These are phyloP conservation scores for Stegostoma tigrinum DNA, from an alignment of 2,113 vertebrate genomes.

Conservation along the genomic window DNA sequence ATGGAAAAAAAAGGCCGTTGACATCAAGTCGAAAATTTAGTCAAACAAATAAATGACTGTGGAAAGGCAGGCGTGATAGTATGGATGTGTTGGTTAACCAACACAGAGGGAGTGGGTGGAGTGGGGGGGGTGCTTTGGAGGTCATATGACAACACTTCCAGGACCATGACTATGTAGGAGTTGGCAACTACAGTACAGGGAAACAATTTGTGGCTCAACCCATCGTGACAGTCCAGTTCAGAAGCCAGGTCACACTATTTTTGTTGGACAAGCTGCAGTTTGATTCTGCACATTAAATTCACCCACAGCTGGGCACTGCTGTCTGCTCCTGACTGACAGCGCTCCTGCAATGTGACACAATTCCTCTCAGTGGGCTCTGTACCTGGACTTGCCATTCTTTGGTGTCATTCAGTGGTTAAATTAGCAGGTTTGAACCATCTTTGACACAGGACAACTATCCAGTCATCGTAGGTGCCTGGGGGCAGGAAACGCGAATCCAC, in stretches of 20 bases:
- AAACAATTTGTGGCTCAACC: background rate
- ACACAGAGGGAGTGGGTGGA: no score
- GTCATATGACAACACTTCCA: background rate
- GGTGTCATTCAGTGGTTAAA: background rate
- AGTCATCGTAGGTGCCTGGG: background rate
- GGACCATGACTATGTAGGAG: background rate
- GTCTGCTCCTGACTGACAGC: no score
- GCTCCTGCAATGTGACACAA: background rate
- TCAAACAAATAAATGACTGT: no score
- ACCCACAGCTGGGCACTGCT: background rate
- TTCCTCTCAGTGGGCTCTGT: background rate
- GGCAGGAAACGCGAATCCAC: background rate
- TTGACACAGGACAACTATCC: background rate
- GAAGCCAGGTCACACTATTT: background rate
- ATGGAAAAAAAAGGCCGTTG: no score
- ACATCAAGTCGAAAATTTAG: no score
- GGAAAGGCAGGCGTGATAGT: no score
- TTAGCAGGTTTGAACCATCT: background rate
- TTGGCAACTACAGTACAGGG: background rate
- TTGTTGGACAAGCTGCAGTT: background rate
- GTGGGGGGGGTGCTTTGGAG: background rate
- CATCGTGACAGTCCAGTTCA: background rate
- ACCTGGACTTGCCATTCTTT: background rate
- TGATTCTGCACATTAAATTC: background rate
- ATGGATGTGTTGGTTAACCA: no score